Base-by-base conservation (phyloP, 1,140 invertebrate genomes). In the Scaptomyza pallida region DNA sequence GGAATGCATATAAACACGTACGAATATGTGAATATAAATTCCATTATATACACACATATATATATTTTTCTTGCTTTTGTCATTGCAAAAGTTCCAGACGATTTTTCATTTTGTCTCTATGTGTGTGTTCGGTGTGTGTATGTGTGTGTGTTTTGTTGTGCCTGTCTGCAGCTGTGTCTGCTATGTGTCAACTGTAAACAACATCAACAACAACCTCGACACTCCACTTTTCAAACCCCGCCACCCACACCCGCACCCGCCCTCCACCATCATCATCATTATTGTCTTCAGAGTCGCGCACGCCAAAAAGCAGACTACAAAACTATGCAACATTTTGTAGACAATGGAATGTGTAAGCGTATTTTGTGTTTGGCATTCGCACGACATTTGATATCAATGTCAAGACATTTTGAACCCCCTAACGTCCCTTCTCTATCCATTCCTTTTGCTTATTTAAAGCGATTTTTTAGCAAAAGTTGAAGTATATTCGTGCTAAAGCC, bases 321-420 rank as follows among this genome's bases (percentile, higher is more conserved):
- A 79, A 83, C 67, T 70, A 73, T 68, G 64, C 71, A 72, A 78
- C 67, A 73, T 73, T 72, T 43, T 54, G 57, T 43, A 52, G 69
- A 75, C 72, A 72, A 75, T 56, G 68, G 51, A 54, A 75, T 63
- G 52, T 63, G 52, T 51, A 50, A 17, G 52, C 64, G 61, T 37
- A 64, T 63, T 64, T 55, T 16, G 59, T 40, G 59, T 40, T 45
- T 40, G 33, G 69, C 70, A 68, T 72, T 67, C 62, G 70, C 78
- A 82, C 78, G 82, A 88, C 82, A 88, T 82, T 88, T 78, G 82
- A 88, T 88, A 86, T 86, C 82, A 86, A 86, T 86, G 82, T 86
- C 82, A 86, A 78, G 78, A 54, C 69, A 78, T 82, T 86, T 82
- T 47, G 75, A 55, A 51, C 4, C 23, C 26, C 23, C n/a, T n/a